Evolutionary conservation across 2,797 vertebrate species (phyloP).

Genomic region (Knipowitschia caucasica): DNA sequence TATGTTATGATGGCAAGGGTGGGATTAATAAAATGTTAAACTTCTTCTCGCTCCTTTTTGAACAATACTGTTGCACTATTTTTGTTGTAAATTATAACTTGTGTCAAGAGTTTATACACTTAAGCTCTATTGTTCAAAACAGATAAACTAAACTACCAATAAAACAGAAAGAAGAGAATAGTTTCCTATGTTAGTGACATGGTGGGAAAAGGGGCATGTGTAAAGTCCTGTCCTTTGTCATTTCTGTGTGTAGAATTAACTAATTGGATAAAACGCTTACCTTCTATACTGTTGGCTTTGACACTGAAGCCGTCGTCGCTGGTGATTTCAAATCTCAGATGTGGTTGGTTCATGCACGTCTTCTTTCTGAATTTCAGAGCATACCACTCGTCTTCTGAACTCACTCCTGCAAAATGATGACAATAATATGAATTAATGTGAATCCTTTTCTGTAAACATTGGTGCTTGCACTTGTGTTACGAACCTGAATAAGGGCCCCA

Average conservation of each 20-base stretch:
- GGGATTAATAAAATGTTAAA: too few relatives aligned
- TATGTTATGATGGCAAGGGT: too few relatives aligned
- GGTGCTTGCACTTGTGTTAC: slow-evolving; percentile 11
- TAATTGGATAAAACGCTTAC: slow-evolving; percentile 51
- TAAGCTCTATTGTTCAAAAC: too few relatives aligned
- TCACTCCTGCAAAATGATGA: slow-evolving; percentile 65
- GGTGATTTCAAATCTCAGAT: slow-evolving; percentile 87
- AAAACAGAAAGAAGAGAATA: too few relatives aligned
- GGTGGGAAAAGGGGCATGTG: too few relatives aligned
- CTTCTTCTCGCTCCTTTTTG: too few relatives aligned
- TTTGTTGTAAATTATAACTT: background rate
- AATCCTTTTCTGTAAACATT: background rate
- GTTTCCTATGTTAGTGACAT: too few relatives aligned
- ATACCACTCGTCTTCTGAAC: slow-evolving; percentile 83
- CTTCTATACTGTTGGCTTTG: slow-evolving; percentile 86
- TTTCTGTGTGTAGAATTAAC: too few relatives aligned
- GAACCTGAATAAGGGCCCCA: slow-evolving; percentile 78
- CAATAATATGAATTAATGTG: background rate
- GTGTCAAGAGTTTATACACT: too few relatives aligned
- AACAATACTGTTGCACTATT: background rate
- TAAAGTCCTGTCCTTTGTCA: too few relatives aligned
- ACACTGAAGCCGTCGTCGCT: slow-evolving; percentile 89
- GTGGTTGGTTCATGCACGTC: slow-evolving; percentile 76
- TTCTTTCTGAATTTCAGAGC: slow-evolving; percentile 72
- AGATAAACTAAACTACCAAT: too few relatives aligned